phyloP scores from a whole-genome alignment of 2,113 vertebrate species.

The Catharus fuscescens region DNA sequence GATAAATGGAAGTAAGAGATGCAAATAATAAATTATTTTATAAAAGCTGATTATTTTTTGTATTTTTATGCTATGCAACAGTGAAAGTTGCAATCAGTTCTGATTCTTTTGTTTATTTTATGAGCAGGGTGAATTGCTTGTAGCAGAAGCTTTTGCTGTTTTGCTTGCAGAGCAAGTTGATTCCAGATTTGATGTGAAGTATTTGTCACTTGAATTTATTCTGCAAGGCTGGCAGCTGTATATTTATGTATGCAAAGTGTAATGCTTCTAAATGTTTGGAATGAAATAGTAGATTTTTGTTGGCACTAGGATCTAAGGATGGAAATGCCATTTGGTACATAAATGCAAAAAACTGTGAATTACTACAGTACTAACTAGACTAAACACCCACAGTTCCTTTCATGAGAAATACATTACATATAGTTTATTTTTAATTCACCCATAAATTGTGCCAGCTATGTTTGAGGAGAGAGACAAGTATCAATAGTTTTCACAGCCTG shows the following conservation, averaged over 20 bases:
- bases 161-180: neutral
- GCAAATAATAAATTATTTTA: neutral
- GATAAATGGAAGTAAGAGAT: neutral
- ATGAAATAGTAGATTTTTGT: neutral
- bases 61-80: neutral
- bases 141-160: neutral
- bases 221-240: neutral
- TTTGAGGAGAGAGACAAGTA: neutral
- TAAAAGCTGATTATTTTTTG: neutral
- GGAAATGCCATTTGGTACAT: neutral
- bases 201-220: neutral
- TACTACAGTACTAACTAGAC: neutral
- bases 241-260: neutral
- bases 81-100: neutral
- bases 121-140: neutral
- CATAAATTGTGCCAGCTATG: neutral
- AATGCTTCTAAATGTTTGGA: neutral
- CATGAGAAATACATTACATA: neutral
- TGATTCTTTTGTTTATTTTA: neutral
- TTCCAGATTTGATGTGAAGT: neutral
- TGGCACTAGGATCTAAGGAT: constrained; percentile 20
- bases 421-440: constrained; percentile 3
- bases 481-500: neutral
- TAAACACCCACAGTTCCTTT: neutral
- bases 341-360: constrained; percentile 36